Percentiles rank a stretch among this genome's conserved stretches.
These are phyloP conservation scores for Lota lota DNA, from an alignment of 2,113 vertebrate genomes.

Conservation along the genomic window DNA sequence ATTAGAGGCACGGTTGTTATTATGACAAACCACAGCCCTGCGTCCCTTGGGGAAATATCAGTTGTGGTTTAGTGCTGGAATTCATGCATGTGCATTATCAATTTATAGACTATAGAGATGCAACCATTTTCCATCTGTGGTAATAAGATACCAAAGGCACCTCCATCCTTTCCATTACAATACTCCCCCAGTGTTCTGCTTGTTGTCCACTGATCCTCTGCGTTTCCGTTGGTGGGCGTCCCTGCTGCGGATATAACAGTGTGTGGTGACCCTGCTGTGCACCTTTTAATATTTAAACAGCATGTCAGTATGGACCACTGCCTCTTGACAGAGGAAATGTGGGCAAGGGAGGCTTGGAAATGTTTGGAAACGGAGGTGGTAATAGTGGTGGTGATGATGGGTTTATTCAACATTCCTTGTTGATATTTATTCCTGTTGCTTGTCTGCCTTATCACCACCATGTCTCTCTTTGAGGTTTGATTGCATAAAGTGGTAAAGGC, in stretches of 20 bases:
- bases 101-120: no score
- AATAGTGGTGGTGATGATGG: no score
- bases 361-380: no score
- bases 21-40: no score
- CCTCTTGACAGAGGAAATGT: constrained; percentile 8
- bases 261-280: constrained; percentile 23
- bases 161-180: no score
- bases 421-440: constrained; percentile 11
- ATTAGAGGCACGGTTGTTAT: no score
- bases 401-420: constrained; percentile 1
- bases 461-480: no score
- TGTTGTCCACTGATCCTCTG: background rate
- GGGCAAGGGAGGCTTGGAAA: background rate
- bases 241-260: constrained; percentile 11
- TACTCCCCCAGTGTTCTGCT: background rate
- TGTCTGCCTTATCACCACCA: background rate
- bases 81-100: no score
- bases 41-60: no score
- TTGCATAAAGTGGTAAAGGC: background rate
- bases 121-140: no score
- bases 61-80: no score
- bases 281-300: constrained; percentile 45
- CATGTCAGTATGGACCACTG: constrained; percentile 32
- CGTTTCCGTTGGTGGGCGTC: background rate
- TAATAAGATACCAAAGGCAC: no score